Percentiles rank a stretch among this genome's conserved stretches.
phyloP scores from a whole-genome alignment of 2,797 vertebrate genomes.

The Urocyon cinereoargenteus region DNA sequence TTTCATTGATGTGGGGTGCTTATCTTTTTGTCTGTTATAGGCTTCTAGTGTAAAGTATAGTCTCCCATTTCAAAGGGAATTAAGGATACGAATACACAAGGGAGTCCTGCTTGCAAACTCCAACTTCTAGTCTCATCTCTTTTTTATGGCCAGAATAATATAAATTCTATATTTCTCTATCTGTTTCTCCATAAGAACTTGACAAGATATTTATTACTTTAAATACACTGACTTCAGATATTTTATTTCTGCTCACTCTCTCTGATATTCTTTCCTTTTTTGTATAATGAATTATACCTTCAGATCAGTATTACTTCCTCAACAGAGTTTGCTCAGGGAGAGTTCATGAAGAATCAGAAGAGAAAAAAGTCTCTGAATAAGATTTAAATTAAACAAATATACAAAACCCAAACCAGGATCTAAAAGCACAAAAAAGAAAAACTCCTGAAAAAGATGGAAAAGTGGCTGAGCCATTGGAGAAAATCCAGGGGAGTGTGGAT shows the following conservation, averaged over 20 bases:
- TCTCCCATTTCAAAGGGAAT: neutral
- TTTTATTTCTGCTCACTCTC: slow-evolving; percentile 8
- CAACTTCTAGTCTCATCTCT: neutral
- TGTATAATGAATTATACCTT: neutral
- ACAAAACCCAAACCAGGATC: neutral
- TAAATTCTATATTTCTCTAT: neutral
- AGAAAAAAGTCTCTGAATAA: neutral
- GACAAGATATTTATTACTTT: neutral
- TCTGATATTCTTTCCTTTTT: neutral
- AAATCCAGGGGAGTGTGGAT: neutral
- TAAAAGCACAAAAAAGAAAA: neutral
- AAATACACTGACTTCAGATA: neutral
- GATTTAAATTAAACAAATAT: neutral
- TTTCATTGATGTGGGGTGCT: neutral
- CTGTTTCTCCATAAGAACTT: neutral
- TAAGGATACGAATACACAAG: neutral
- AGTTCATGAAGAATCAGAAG: neutral
- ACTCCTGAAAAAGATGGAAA: neutral
- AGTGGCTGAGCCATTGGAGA: neutral
- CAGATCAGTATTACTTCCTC: neutral
- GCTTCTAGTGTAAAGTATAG: neutral
- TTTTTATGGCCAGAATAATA: neutral
- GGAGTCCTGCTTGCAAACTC: neutral
- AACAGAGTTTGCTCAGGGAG: neutral
- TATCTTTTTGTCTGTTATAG: rapidly evolving